Base-by-base conservation (phyloP, 2,113 vertebrate species). In the Pelusios castaneus region DNA sequence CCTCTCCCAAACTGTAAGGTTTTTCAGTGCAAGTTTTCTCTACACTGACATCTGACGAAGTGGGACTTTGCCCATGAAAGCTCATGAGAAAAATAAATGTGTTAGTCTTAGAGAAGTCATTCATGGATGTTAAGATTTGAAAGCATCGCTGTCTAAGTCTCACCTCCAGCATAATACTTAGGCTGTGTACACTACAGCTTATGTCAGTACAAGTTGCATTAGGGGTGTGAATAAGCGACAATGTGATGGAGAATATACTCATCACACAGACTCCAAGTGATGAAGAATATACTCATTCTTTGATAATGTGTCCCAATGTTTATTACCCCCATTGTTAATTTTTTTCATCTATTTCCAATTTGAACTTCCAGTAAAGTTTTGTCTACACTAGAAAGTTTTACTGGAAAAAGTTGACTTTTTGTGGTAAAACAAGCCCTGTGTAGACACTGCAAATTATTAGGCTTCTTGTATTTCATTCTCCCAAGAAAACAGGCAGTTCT, bases 271-370 rank as follows among this genome's bases (percentile, higher is more conserved):
- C 4, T 92, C 2, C 4, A 58, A 83, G 67, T 85, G 21, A 63
- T 19, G 14, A 17, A n/a, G 27, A n/a, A 60, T 41, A 4, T 60
- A 82, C 43, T n/a, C 11, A 45, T 81, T 13, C 41, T 60, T 58
- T 63, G 31, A 34, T 14, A 29, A 63, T 34, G 27, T 29, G 9
- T 29, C 11, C 27, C 11, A 34, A 16, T 34, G 3, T 5, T 89
- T 70, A 77, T 22, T 90, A 43, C 25, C 9, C 38, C 49, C n/a
- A 31, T 31, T 63, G n/a, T 87, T 14, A 92, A 82, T 11, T 78
- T 1, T 3, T 41, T 49, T 56, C 34, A 1, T 82, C 91, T 84
- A 21, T 85, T 90, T 25, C 8, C 84, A 0, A 0, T 85, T 89
- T 80, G 14, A 34, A 45, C 5, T 89, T 80, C 1, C 27, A 80